phyloP scores from a whole-genome alignment of 2,797 vertebrate genomes.

The Gallinago nigripennis region DNA sequence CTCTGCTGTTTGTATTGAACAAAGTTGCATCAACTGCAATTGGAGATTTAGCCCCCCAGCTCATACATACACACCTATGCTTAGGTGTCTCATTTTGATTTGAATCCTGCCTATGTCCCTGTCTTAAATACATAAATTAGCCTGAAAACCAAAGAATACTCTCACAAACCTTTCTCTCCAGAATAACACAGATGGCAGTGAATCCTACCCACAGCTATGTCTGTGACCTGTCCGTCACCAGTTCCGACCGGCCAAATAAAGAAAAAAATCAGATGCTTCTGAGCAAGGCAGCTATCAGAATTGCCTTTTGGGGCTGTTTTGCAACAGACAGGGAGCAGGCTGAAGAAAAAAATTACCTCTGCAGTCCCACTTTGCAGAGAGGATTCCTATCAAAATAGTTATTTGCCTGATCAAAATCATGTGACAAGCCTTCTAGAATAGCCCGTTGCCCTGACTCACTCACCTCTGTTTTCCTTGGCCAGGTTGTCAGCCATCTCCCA shows the following conservation, averaged over 20 bases:
- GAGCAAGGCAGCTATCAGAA: neutral
- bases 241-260: neutral
- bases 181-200: neutral
- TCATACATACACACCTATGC: neutral
- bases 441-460: neutral
- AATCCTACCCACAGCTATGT: neutral
- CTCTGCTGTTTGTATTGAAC: neutral
- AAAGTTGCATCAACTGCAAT: neutral
- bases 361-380: neutral
- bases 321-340: neutral
- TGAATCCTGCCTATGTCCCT: neutral
- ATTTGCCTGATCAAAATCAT: neutral
- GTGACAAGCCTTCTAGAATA: neutral
- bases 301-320: neutral
- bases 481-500: constrained; percentile 99
- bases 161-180: neutral
- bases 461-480: constrained; percentile 95
- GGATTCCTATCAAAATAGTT: neutral
- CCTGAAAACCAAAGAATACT: neutral
- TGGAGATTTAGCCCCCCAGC: neutral
- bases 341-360: neutral
- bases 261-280: neutral
- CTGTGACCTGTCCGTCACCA: neutral
- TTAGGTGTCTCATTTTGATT: neutral
- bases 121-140: neutral